Evolutionary conservation across 2,888 invertebrate genomes (phyloP).

Genomic region (Tethea ocularis): DNA sequence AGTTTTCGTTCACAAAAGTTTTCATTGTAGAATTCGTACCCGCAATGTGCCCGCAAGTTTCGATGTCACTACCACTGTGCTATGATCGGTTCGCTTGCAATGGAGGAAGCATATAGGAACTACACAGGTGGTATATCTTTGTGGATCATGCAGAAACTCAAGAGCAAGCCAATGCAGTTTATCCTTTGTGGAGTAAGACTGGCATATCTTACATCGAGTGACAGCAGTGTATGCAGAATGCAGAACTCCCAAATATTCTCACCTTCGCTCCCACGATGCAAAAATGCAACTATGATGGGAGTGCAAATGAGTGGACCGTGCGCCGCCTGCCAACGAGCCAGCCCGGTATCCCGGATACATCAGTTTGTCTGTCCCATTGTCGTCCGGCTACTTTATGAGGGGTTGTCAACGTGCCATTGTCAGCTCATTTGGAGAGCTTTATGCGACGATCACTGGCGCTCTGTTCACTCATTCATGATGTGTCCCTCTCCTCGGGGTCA

Average conservation of each 20-base stretch:
- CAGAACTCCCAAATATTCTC: conserved; percentile 41
- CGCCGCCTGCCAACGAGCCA: conserved; percentile 39
- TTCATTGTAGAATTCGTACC: neutral
- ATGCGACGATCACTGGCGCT: conserved; percentile 3
- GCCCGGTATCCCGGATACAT: conserved; percentile 48
- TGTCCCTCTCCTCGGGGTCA: conserved; percentile 15
- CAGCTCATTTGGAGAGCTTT: conserved; percentile 9
- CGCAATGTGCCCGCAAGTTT: neutral
- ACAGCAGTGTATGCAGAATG: neutral
- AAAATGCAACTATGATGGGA: conserved; percentile 56
- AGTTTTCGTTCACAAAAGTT: neutral
- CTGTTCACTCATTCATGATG: conserved; percentile 15
- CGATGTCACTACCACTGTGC: no score
- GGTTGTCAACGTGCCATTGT: conserved; percentile 35
- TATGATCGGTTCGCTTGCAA: no score
- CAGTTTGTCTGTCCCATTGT: conserved; percentile 47
- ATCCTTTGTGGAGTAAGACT: neutral
- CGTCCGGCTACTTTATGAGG: conserved; percentile 43
- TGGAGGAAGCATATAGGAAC: neutral
- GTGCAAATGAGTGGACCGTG: conserved; percentile 58
- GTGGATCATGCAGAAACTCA: neutral
- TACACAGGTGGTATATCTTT: neutral
- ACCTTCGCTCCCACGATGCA: conserved; percentile 52
- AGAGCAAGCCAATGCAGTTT: neutral
- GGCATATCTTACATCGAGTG: neutral